phyloP scores from a whole-genome alignment of 2,113 vertebrate genomes.

The Petroica traversi region DNA sequence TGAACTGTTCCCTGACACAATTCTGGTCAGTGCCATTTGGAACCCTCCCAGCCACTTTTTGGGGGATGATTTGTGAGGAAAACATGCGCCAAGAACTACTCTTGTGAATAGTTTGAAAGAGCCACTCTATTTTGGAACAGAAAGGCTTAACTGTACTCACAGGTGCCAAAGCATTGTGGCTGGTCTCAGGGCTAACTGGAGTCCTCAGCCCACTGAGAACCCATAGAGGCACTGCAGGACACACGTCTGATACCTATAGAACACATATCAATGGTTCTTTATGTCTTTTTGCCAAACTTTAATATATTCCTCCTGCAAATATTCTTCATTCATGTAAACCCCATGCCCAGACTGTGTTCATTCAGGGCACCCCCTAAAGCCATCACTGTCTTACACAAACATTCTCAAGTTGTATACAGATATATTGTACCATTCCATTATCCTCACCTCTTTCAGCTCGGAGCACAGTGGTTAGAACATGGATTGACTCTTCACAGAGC shows the following conservation, averaged over 20 bases:
- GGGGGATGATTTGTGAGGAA: neutral
- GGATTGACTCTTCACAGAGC: neutral
- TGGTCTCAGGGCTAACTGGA: neutral
- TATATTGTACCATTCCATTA: neutral
- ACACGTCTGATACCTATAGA: neutral
- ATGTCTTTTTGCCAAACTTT: neutral
- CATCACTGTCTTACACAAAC: neutral
- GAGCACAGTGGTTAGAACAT: neutral
- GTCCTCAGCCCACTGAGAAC: neutral
- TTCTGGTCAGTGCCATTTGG: neutral
- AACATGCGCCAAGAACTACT: neutral
- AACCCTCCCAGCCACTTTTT: neutral
- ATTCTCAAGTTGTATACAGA: neutral
- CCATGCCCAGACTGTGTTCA: neutral
- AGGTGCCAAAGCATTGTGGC: neutral
- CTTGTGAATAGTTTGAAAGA: neutral
- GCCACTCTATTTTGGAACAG: neutral
- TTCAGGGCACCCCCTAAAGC: neutral
- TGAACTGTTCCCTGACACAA: neutral
- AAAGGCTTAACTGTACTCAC: neutral
- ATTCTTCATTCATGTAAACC: neutral
- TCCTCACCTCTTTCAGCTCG: neutral
- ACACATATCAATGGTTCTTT: neutral
- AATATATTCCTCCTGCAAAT: neutral
- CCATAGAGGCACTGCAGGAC: neutral